Evolutionary conservation across 2,888 invertebrate species (phyloP).

Genomic region (Andrena bicolor): DNA sequence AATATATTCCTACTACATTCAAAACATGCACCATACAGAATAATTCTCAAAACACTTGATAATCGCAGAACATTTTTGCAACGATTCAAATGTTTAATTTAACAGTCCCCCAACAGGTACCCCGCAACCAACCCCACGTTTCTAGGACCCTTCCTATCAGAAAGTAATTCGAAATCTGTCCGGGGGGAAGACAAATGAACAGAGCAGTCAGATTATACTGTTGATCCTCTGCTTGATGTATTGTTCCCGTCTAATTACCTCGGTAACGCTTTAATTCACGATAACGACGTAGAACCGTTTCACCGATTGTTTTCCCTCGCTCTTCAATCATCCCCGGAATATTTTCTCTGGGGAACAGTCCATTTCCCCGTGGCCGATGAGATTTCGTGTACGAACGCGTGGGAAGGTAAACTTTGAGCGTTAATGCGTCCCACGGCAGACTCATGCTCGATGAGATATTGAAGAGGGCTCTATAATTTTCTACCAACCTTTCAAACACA

Average conservation of each 20-base stretch:
- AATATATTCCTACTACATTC: too few species aligned
- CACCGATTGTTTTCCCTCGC: constrained; percentile 11
- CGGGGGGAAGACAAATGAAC: background rate
- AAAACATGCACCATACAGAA: too few species aligned
- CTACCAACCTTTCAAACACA: background rate
- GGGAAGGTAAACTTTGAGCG: background rate
- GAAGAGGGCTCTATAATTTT: background rate
- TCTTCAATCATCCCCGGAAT: background rate
- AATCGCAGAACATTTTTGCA: too few species aligned
- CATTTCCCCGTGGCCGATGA: background rate
- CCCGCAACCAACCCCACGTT: too few species aligned
- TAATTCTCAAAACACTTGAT: too few species aligned
- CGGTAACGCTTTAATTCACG: constrained; percentile 12
- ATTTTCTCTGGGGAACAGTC: background rate
- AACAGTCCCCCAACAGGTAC: too few species aligned
- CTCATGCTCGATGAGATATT: constrained; percentile 4
- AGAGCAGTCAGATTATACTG: background rate
- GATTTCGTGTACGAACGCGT: background rate
- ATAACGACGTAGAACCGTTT: background rate
- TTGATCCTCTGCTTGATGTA: constrained; percentile 1
- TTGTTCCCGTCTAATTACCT: constrained; percentile 6
- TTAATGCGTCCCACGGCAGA: background rate
- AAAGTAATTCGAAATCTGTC: background rate
- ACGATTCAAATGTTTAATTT: too few species aligned
- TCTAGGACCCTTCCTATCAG: background rate